Conservation (phyloP, 2,797 vertebrate species). For the Lacerta agilis region DNA sequence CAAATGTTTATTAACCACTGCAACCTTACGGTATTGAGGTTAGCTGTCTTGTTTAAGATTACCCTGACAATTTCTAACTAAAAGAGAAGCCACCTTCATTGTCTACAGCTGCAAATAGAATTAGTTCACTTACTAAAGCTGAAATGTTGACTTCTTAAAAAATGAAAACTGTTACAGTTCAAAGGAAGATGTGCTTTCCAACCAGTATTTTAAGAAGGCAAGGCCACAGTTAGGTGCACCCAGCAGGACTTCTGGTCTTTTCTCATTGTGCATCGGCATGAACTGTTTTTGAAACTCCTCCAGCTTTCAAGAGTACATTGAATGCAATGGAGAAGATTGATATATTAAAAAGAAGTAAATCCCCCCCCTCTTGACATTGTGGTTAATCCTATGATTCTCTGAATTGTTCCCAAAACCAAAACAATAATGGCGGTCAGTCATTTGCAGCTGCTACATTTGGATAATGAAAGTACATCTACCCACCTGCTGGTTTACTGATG, state of each 20-base stretch:
- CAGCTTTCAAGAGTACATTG: neutral
- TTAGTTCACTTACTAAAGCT: neutral
- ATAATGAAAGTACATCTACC: neutral
- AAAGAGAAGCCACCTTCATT: neutral
- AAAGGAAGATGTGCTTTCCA: neutral
- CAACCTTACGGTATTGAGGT: neutral
- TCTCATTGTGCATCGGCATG: neutral
- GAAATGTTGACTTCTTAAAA: neutral
- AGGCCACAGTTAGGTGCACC: neutral
- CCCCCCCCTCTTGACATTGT: neutral
- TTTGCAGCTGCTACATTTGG: neutral
- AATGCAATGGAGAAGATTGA: neutral
- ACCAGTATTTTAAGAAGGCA: neutral
- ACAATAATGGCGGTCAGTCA: neutral
- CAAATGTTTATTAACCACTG: neutral
- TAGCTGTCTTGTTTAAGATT: neutral
- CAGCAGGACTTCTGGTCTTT: neutral
- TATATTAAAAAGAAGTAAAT: neutral
- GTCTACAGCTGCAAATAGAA: neutral
- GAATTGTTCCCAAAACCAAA: neutral
- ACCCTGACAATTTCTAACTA: neutral
- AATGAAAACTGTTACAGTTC: neutral
- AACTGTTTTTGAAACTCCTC: neutral
- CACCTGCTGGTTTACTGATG: neutral
- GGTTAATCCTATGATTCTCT: neutral